Base-by-base conservation (phyloP, 2,888 invertebrate species). In the Tigriopus californicus region DNA sequence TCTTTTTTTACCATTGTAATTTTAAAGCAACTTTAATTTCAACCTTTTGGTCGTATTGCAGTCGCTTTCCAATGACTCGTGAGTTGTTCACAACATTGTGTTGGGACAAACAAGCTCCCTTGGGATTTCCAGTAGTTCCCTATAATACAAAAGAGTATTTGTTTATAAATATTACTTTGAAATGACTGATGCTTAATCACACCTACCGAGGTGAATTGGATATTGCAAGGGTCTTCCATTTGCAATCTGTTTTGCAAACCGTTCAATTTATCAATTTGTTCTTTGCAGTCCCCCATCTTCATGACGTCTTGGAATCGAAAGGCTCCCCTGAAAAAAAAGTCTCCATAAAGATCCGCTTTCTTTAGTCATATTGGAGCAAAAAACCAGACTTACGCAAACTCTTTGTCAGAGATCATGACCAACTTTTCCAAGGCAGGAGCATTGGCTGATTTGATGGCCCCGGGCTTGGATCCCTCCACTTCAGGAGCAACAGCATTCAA, bases 81-180 rank as follows among this genome's bases (percentile, higher is more conserved):
- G 81, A 76, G 69, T 89, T 89, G 70, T 91, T 90, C 2, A 85
- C 74, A 18, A 84, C 73, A 62, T 78, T 78, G 66, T 79, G 79
- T 67, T 91, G 88, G 1, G 79, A 78, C 1, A 85, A 66, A 0
- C 79, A 68, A 0, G 82, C 78, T 1, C 83, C 89, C 70, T 90
- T 90, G 0, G 89, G 85, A 44, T 72, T 69, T 15, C 82, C 82
- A 0, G 89, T 86, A 1, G 85, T 85, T 18, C 85, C 86, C 77
- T 78, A 64, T 41, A 65, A 64, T 60, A 1, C 11, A 51, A 51
- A 51, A 4, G 22, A n/a, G 15, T 1, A 13, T 41, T 41, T 8
- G 41, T 41, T 15, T 3, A 44, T n/a, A n/a, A n/a, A n/a, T n/a
- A n/a, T n/a, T n/a, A n/a, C n/a, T n/a, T n/a, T n/a, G n/a, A n/a